A percentile compares a stretch with the other conserved stretches of the same genome.
Conservation (phyloP, 2,113 vertebrate species). For the Percopsis transmontana region DNA sequence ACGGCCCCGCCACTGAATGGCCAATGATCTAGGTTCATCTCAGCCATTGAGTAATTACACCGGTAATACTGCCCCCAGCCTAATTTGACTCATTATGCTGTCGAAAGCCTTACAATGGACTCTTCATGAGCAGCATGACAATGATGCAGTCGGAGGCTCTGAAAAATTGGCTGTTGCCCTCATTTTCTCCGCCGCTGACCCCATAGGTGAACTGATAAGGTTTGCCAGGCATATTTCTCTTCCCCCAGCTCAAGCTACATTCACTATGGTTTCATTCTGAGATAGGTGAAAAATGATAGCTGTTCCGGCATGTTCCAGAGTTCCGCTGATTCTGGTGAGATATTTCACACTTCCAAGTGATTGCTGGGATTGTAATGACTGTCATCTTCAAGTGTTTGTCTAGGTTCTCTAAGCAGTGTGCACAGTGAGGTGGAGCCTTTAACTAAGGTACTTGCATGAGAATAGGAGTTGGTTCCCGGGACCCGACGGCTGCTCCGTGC, state of each 20-base stretch:
- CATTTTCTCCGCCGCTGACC: not conserved
- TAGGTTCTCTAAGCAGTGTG: no score
- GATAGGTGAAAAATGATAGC: not conserved
- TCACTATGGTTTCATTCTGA: not conserved
- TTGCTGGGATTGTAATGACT: not conserved
- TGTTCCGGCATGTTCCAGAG: not conserved
- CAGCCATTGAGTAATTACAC: no score
- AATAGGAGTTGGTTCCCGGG: no score
- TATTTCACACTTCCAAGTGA: not conserved
- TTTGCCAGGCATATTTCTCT: not conserved
- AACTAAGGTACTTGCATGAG: no score
- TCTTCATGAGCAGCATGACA: not conserved
- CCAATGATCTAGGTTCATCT: no score
- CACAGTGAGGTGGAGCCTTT: no score
- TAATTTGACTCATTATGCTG: not conserved
- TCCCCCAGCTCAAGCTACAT: not conserved
- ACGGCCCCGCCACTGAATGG: no score
- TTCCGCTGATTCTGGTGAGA: not conserved
- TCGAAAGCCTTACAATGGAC: not conserved
- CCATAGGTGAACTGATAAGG: not conserved
- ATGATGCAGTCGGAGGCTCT: not conserved
- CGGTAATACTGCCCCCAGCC: no score
- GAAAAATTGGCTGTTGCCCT: not conserved
- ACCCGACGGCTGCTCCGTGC: no score
- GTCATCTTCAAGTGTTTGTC: no score